Base-by-base conservation (phyloP, 1,140 invertebrate genomes). In the Tribolium castaneum region DNA sequence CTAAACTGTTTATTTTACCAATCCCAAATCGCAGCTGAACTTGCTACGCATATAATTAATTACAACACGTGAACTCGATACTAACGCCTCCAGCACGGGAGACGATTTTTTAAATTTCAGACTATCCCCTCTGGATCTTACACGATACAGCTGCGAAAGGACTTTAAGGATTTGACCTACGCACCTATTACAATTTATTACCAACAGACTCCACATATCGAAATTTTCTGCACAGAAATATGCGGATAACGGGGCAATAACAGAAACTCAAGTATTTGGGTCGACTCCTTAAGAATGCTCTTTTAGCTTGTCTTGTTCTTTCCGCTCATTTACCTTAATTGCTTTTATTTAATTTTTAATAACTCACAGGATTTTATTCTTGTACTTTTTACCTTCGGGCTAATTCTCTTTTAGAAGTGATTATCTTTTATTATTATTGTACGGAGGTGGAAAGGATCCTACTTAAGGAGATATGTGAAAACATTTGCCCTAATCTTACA, bases 351-450 rank as follows among this genome's bases (percentile, higher is more conserved):
- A 66, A 66, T 66, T 66, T 66, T 66, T 66, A 66, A 66, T 66
- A 66, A 66, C 56, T 62, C 59, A 66, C 59, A 30, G 30, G 59
- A 66, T 66, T 66, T 66, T 66, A 66, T 35, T 66, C 30, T 35
- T 66, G 30, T 66, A 66, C 59, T 66, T 66, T 66, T 66, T 66
- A 35, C n/a, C 30, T 66, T 66, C 12, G 59, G n/a, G 59, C 25
- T 66, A 66, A 66, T 66, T 66, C 59, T 66, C 59, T 9, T 35
- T 66, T 66, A 66, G 59, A 66, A 66, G 59, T 35, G 59, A 66
- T 66, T 66, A 66, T 66, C 59, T 66, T 66, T 66, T 66, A 66
- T 66, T 66, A 66, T 66, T 66, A 66, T 66, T 66, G 59, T 66
- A 66, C 34, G 30, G 34, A 59, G 59, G 59, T 35, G 59, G 30